These are phyloP conservation scores for Lasaia peninsularis DNA, from an alignment of 1,140 invertebrate genomes.

Conservation along the genomic window DNA sequence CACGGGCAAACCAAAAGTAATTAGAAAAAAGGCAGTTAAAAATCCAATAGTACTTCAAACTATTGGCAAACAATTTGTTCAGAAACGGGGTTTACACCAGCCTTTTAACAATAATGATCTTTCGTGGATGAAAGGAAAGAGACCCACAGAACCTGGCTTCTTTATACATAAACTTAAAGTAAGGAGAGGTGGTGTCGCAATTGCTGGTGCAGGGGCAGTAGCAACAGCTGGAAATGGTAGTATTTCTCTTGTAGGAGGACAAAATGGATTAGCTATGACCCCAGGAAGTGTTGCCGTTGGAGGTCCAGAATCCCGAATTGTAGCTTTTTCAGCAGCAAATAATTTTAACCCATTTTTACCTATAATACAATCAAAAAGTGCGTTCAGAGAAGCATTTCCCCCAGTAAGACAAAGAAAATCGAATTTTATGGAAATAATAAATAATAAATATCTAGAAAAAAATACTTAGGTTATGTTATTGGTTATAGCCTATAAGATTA, in stretches of 20 bases:
- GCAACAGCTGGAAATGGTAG: constrained; percentile 85
- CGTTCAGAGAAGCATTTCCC: constrained; percentile 49
- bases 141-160: constrained; percentile 74
- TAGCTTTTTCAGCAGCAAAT: constrained; percentile 79
- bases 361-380: constrained; percentile 47
- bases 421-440: no score
- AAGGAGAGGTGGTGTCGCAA: constrained; percentile 83
- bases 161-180: constrained; percentile 83
- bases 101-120: constrained; percentile 45
- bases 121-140: constrained; percentile 51
- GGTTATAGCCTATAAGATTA: no score
- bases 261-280: constrained; percentile 83
- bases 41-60: constrained; percentile 26
- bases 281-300: constrained; percentile 83
- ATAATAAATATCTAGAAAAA: no score
- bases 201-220: constrained; percentile 85
- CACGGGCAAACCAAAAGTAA: constrained; percentile 29
- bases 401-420: constrained; percentile 74
- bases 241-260: constrained; percentile 83
- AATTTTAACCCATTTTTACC: constrained; percentile 69
- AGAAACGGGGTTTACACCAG: constrained; percentile 45
- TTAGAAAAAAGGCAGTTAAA: constrained; percentile 40
- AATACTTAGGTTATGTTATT: no score
- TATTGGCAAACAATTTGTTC: constrained; percentile 36
- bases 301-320: constrained; percentile 81